Evolutionary conservation across 2,888 invertebrate species (phyloP).

Genomic region (Craniophora ligustri): DNA sequence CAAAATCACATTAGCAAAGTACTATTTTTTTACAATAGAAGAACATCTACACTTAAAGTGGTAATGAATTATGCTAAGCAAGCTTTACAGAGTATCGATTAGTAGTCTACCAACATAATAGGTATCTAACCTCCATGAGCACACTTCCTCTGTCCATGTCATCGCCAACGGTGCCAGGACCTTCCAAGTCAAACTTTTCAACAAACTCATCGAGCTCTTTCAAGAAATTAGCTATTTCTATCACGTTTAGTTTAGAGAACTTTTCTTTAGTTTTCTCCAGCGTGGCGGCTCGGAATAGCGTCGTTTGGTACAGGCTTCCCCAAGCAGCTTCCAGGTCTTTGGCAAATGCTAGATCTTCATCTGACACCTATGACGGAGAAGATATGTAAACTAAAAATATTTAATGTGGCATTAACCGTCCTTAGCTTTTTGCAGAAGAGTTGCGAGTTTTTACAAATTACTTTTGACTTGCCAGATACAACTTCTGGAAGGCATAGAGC

Average conservation of each 20-base stretch:
- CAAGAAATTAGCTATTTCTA: constrained; percentile 92
- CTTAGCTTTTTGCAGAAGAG: too few relatives aligned
- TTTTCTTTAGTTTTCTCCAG: constrained; percentile 95
- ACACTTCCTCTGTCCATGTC: constrained; percentile 92
- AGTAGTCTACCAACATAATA: too few relatives aligned
- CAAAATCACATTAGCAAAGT: too few relatives aligned
- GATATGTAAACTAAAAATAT: too few relatives aligned
- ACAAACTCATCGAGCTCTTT: constrained; percentile 90
- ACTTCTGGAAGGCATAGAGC: too few relatives aligned
- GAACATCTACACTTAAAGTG: too few relatives aligned
- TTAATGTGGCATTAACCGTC: too few relatives aligned
- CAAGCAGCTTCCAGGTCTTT: constrained; percentile 91
- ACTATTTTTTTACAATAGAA: too few relatives aligned
- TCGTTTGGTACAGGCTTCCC: constrained; percentile 91
- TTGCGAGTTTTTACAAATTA: too few relatives aligned
- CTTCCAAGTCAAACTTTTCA: constrained; percentile 91
- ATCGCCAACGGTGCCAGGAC: constrained; percentile 94
- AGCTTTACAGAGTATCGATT: too few relatives aligned
- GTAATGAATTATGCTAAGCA: too few relatives aligned
- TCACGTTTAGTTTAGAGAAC: constrained; percentile 94
- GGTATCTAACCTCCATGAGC: constrained; percentile 90
- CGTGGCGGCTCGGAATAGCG: constrained; percentile 91
- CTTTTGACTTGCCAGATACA: too few relatives aligned
- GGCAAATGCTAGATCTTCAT: constrained; percentile 88
- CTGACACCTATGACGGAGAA: constrained; percentile 72